Evolutionary conservation across 2,888 invertebrate species (phyloP).

Genomic region (Diloba caeruleocephala): DNA sequence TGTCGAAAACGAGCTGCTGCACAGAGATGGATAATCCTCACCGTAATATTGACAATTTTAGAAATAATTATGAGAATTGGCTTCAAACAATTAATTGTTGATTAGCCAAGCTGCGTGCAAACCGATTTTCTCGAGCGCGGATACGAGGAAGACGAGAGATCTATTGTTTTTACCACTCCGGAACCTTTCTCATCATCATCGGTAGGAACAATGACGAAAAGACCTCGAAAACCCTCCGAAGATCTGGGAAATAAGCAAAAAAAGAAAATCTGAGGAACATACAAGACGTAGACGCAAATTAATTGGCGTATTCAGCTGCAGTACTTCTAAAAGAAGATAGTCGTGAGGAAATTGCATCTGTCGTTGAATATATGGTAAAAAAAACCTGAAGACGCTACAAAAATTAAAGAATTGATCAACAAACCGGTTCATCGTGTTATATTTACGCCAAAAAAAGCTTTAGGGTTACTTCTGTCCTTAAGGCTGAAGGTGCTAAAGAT

Average conservation of each 20-base stretch:
- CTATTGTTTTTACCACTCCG: background rate
- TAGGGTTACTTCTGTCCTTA: too few relatives aligned
- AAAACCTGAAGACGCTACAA: background rate
- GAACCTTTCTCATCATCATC: conserved; percentile 1
- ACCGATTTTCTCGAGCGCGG: background rate
- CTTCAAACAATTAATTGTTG: conserved; percentile 1
- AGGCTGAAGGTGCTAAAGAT: too few relatives aligned
- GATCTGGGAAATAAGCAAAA: conserved; percentile 9
- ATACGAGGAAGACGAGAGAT: background rate
- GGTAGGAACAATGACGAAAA: conserved; percentile 4
- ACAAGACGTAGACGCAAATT: background rate
- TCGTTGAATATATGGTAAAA: background rate
- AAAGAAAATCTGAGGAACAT: background rate
- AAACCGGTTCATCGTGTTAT: too few relatives aligned
- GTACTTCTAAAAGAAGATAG: conserved; percentile 1
- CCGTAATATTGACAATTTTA: background rate
- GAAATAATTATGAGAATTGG: background rate
- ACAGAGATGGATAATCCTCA: background rate
- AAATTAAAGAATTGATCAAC: background rate
- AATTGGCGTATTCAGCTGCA: conserved; percentile 6
- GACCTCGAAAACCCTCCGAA: background rate
- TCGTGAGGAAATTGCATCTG: conserved; percentile 2
- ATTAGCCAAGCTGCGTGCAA: conserved; percentile 8
- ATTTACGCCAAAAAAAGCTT: too few relatives aligned
- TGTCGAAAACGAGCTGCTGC: conserved; percentile 2